phyloP scores from a whole-genome alignment of 2,888 invertebrate species.

The Spodoptera picta region DNA sequence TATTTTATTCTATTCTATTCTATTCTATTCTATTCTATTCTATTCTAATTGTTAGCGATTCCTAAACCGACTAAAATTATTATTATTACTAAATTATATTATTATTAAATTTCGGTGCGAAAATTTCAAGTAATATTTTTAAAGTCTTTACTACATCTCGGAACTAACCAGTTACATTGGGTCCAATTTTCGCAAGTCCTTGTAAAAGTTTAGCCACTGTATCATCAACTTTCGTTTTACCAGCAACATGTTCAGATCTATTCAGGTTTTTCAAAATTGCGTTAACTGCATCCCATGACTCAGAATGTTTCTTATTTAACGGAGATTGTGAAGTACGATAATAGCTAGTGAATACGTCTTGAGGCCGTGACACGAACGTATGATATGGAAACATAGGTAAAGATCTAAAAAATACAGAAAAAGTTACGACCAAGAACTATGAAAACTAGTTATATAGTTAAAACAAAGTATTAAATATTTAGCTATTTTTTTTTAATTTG shows the following conservation, averaged over 20 bases:
- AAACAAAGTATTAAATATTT: background rate
- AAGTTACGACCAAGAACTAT: too few species aligned
- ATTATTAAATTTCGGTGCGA: too few species aligned
- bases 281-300: conserved; percentile 62
- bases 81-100: too few species aligned
- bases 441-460: too few species aligned
- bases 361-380: conserved; percentile 2
- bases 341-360: conserved; percentile 7
- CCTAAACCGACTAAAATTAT: too few species aligned
- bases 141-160: background rate
- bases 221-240: conserved; percentile 31
- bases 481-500: too few species aligned
- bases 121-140: background rate
- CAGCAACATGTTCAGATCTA: conserved; percentile 36
- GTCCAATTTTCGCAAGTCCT: conserved; percentile 59
- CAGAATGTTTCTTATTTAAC: conserved; percentile 17
- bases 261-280: conserved; percentile 64
- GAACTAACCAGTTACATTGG: conserved; percentile 68
- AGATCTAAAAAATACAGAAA: conserved; percentile 12
- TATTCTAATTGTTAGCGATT: too few species aligned
- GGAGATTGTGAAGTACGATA: conserved; percentile 8
- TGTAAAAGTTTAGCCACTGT: conserved; percentile 55
- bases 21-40: too few species aligned
- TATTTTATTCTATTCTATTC: too few species aligned
- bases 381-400: background rate